phyloP scores from a whole-genome alignment of 1,140 invertebrate genomes.

The Platorchestia sp. region DNA sequence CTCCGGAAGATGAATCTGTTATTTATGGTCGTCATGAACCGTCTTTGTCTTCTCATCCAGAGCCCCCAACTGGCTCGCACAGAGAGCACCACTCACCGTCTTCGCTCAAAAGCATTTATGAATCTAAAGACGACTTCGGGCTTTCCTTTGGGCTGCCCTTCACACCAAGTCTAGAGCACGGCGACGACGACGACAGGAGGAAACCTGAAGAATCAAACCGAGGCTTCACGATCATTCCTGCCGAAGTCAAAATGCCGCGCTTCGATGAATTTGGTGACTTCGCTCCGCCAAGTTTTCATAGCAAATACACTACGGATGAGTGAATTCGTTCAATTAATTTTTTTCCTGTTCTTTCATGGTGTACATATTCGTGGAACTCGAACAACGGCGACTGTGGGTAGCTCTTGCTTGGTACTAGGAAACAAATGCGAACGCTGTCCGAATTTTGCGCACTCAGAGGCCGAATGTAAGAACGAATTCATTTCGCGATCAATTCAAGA shows the following conservation, averaged over 20 bases:
- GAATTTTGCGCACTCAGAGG: neutral
- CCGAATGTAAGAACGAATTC: neutral
- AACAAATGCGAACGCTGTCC: neutral
- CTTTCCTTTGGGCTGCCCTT: neutral
- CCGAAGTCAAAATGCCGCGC: neutral
- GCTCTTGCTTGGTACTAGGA: neutral
- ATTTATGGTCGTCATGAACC: neutral
- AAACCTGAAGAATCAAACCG: neutral
- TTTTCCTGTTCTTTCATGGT: neutral
- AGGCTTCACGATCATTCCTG: neutral
- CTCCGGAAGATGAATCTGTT: neutral
- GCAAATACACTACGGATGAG: neutral
- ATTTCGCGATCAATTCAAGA: neutral
- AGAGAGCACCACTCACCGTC: neutral
- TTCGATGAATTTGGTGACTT: conserved; percentile 28
- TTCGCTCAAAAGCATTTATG: conserved; percentile 7
- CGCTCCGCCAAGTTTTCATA: conserved; percentile 7
- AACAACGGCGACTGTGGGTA: neutral
- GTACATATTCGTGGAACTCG: neutral
- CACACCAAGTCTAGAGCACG: neutral
- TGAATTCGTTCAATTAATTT: neutral
- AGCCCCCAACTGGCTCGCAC: neutral
- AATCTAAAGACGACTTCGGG: neutral
- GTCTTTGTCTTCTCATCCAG: neutral
- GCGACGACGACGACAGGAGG: conserved; percentile 9